phyloP scores from a whole-genome alignment of 2,888 invertebrate species.

The Scaptomyza cyrtandrae region DNA sequence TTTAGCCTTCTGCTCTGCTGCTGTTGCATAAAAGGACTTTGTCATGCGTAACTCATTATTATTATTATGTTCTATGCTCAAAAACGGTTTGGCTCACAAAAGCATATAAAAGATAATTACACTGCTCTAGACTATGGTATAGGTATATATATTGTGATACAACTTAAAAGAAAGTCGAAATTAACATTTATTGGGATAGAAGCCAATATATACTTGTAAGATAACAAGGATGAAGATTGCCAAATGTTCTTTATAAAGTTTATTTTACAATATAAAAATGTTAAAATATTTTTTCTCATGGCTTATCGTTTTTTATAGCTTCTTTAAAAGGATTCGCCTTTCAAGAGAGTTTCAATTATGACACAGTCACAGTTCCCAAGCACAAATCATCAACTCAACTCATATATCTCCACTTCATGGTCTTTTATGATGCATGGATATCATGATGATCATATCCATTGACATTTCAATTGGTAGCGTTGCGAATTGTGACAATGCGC shows the following conservation, averaged over 20 bases:
- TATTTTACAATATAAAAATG: too few relatives aligned
- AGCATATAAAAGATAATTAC: constrained; percentile 67
- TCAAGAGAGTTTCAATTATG: constrained; percentile 38
- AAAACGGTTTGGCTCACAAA: constrained; percentile 60
- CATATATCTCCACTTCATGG: constrained; percentile 13
- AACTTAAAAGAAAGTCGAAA: not conserved
- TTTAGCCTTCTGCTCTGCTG: constrained; percentile 34
- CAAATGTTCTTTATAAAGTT: too few relatives aligned
- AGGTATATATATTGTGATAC: not conserved
- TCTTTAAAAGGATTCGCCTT: not conserved
- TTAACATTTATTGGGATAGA: not conserved
- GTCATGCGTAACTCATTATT: constrained; percentile 84
- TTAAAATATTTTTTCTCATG: not conserved
- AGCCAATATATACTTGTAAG: too few relatives aligned
- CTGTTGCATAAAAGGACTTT: constrained; percentile 78
- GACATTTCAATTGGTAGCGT: constrained; percentile 75
- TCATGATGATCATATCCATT: constrained; percentile 51
- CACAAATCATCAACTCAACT: not conserved
- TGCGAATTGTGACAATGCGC: constrained; percentile 57
- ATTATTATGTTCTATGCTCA: constrained; percentile 59
- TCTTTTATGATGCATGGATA: constrained; percentile 38
- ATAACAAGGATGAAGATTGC: too few relatives aligned
- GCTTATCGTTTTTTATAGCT: not conserved
- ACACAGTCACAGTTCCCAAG: constrained; percentile 25
- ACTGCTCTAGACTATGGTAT: constrained; percentile 3